Conservation (phyloP, 2,888 invertebrate genomes). For the Sturmia bella region DNA sequence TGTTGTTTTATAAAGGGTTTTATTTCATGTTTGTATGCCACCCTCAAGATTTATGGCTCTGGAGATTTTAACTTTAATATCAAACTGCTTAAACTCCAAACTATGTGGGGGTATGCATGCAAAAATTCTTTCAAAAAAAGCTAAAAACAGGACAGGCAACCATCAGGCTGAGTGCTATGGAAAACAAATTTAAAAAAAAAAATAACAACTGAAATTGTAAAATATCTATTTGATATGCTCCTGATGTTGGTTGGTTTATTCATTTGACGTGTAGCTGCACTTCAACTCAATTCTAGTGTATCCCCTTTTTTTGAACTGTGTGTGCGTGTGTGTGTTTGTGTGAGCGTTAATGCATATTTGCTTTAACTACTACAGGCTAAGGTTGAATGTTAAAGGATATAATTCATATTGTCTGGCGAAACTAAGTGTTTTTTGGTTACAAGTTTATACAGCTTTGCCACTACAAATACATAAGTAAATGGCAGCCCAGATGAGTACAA, state of each 20-base stretch:
- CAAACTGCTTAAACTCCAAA: conserved; percentile 43
- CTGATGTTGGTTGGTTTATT: conserved; percentile 44
- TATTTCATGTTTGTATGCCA: conserved; percentile 34
- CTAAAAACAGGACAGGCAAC: conserved; percentile 25
- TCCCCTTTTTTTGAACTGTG: conserved; percentile 5
- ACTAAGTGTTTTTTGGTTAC: conserved; percentile 60
- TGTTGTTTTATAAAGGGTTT: neutral
- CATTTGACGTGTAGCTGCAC: conserved; percentile 29
- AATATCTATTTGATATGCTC: conserved; percentile 54
- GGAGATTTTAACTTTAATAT: conserved; percentile 53
- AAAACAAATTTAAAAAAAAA: conserved; percentile 13
- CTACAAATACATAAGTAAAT: conserved; percentile 17
- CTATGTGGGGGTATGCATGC: conserved; percentile 17
- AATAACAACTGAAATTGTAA: conserved; percentile 41
- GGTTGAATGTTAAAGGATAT: conserved; percentile 70
- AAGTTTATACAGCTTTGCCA: conserved; percentile 13
- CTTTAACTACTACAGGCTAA: conserved; percentile 61
- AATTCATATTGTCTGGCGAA: conserved; percentile 68
- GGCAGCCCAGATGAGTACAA: conserved; percentile 38
- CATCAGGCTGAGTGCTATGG: neutral
- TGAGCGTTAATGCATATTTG: conserved; percentile 5
- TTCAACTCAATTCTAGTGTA: conserved; percentile 42
- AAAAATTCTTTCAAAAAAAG: neutral
- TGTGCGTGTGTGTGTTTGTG: neutral
- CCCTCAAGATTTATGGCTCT: conserved; percentile 66